Conservation (phyloP, 2,113 vertebrate genomes). For the Rhinoptilus africanus region DNA sequence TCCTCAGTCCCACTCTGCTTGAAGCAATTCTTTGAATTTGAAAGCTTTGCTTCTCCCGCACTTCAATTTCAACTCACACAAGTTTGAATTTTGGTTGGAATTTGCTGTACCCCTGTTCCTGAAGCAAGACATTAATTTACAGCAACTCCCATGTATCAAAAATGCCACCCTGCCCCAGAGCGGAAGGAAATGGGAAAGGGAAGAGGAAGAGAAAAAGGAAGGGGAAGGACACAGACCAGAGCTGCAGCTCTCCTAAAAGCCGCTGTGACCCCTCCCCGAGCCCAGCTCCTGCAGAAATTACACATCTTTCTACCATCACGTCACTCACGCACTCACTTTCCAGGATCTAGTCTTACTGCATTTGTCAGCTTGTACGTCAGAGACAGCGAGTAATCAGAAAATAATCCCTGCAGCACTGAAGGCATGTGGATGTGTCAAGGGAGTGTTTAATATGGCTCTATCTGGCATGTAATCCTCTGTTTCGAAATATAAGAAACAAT, state of each 20-base stretch:
- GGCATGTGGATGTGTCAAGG: neutral
- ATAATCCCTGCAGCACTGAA: neutral
- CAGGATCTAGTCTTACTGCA: neutral
- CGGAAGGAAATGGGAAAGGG: too few species aligned
- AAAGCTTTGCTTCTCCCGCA: neutral
- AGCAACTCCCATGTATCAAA: neutral
- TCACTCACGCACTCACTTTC: neutral
- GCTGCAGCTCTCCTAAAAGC: neutral
- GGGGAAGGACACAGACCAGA: neutral
- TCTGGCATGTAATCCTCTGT: neutral
- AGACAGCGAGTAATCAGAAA: neutral
- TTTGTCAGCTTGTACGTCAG: neutral
- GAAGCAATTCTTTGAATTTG: neutral
- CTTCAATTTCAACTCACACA: neutral
- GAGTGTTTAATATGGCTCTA: neutral
- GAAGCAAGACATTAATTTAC: neutral
- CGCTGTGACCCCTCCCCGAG: neutral
- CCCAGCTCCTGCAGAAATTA: neutral
- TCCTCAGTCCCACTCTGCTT: neutral
- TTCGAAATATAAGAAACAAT: neutral
- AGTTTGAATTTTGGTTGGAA: neutral
- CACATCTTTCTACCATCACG: accelerated
- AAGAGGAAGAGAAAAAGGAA: neutral
- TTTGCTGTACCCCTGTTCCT: neutral
- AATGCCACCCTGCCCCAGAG: neutral